phyloP scores from a whole-genome alignment of 2,888 invertebrate genomes.

The Athalia cordata region DNA sequence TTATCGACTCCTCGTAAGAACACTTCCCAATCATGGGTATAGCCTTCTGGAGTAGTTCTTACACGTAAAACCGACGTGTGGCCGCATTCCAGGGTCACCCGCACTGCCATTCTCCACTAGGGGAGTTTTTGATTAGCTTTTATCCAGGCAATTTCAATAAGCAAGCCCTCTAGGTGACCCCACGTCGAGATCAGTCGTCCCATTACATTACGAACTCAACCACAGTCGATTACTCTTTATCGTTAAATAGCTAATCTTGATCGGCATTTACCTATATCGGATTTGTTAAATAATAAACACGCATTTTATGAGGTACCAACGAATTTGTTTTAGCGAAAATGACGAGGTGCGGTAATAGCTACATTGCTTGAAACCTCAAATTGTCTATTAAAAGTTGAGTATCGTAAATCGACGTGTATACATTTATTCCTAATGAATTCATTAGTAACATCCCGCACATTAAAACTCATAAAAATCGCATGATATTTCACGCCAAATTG shows the following conservation, averaged over 20 bases:
- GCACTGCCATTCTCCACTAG: conserved; percentile 78
- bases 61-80: conserved; percentile 89
- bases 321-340: conserved; percentile 15
- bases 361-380: conserved; percentile 53
- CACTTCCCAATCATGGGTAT: conserved; percentile 98
- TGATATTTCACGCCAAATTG: conserved; percentile 45
- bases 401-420: conserved; percentile 48
- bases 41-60: conserved; percentile 90
- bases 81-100: conserved; percentile 93
- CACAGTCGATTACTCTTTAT: not conserved
- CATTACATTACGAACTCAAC: conserved; percentile 38
- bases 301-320: conserved; percentile 15
- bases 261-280: not conserved
- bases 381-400: conserved; percentile 60
- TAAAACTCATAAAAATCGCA: conserved; percentile 36
- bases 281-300: conserved; percentile 3
- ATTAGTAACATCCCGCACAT: conserved; percentile 42
- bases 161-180: conserved; percentile 45
- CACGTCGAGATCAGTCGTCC: conserved; percentile 39
- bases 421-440: conserved; percentile 32
- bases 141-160: conserved; percentile 23
- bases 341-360: conserved; percentile 1
- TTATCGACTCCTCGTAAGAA: conserved; percentile 93
- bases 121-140: conserved; percentile 44
- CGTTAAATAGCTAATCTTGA: not conserved